These are phyloP conservation scores for Guaruba guarouba DNA, from an alignment of 2,113 vertebrate species.

Conservation along the genomic window DNA sequence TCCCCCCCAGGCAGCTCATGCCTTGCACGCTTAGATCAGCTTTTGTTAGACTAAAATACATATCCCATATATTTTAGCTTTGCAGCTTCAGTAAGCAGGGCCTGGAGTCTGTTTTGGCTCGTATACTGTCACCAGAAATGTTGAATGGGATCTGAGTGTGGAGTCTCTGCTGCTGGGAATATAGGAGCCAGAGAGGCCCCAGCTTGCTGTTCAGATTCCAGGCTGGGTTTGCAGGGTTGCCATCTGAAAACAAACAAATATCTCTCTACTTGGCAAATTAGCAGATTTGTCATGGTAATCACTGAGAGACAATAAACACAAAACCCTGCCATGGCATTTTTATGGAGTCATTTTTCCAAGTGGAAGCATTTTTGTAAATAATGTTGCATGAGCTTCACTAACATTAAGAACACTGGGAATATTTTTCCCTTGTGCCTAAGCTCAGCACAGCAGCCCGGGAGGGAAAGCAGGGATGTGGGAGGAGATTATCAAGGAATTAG, in stretches of 20 bases:
- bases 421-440: not conserved
- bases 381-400: not conserved
- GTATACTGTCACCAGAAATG: not conserved
- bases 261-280: constrained; percentile 27
- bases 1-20: not conserved
- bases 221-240: constrained; percentile 17
- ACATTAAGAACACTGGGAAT: constrained; percentile 2
- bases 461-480: not conserved
- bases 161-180: not conserved
- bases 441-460: not conserved
- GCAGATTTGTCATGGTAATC: constrained; percentile 41
- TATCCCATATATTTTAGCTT: constrained; percentile 9
- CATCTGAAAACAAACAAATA: constrained; percentile 51
- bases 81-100: not conserved
- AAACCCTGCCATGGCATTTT: constrained; percentile 33
- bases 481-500: constrained; percentile 32
- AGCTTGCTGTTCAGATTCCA: constrained; percentile 19
- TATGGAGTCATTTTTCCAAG: constrained; percentile 26
- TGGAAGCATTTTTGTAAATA: constrained; percentile 12
- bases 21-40: not conserved
- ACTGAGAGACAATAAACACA: constrained; percentile 28
- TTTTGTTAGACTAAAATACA: constrained; percentile 13
- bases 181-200: not conserved
- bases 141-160: not conserved
- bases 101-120: not conserved